These are phyloP conservation scores for Samia ricini DNA, from an alignment of 1,140 invertebrate species.

Conservation along the genomic window DNA sequence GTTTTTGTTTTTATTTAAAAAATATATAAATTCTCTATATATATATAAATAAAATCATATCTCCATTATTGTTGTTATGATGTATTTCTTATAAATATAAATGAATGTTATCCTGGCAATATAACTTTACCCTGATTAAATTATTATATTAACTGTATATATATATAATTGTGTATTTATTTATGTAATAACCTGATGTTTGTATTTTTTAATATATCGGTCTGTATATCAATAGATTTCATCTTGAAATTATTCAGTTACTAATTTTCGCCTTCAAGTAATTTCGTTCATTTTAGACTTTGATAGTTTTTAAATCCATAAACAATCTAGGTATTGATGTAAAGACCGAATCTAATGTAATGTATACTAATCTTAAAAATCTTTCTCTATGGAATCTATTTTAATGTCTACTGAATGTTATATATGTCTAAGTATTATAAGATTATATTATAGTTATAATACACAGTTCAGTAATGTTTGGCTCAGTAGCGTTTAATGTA, in stretches of 20 bases:
- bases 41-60: slow-evolving; percentile 48
- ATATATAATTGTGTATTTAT: slow-evolving; percentile 36
- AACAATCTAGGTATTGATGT: slow-evolving; percentile 32
- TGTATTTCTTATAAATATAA: slow-evolving; percentile 51
- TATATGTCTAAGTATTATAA: slow-evolving; percentile 73
- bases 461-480: slow-evolving; percentile 47
- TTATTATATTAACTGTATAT: slow-evolving; percentile 38
- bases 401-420: slow-evolving; percentile 65
- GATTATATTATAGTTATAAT: slow-evolving; percentile 48
- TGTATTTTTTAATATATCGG: slow-evolving; percentile 21
- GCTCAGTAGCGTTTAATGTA: slow-evolving; percentile 55
- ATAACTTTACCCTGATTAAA: slow-evolving; percentile 46
- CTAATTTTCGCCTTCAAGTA: no score
- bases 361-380: slow-evolving; percentile 35
- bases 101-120: slow-evolving; percentile 66
- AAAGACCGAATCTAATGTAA: slow-evolving; percentile 22
- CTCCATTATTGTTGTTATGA: slow-evolving; percentile 65
- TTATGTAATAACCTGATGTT: slow-evolving; percentile 37
- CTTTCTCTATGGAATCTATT: slow-evolving; percentile 51
- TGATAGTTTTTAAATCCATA: background rate
- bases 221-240: slow-evolving; percentile 37
- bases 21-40: slow-evolving; percentile 27
- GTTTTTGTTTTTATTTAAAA: slow-evolving; percentile 39
- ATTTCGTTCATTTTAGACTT: background rate
- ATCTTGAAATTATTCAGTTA: background rate